Conservation (phyloP, 2,797 vertebrate species). For the Chloroceryle inda region DNA sequence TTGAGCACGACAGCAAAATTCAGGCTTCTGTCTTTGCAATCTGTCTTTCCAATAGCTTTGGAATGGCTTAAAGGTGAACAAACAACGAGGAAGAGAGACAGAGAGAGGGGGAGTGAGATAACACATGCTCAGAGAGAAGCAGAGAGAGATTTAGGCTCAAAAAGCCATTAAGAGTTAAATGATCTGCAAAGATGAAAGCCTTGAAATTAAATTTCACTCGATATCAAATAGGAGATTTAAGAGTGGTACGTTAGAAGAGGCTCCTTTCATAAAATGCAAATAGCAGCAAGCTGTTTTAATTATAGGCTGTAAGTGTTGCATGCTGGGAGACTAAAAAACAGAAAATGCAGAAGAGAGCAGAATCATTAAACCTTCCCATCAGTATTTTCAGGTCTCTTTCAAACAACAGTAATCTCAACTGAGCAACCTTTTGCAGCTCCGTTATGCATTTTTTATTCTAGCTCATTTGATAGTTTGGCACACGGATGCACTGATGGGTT, state of each 20-base stretch:
- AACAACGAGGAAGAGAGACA: constrained; percentile 11
- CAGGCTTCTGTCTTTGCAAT: constrained; percentile 56
- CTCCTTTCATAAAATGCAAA: constrained; percentile 56
- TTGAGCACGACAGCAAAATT: constrained; percentile 24
- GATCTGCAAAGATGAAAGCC: constrained; percentile 23
- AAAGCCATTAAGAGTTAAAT: constrained; percentile 42
- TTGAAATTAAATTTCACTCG: constrained; percentile 7
- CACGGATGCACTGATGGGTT: background rate
- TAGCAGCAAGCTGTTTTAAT: constrained; percentile 66
- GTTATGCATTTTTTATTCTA: background rate
- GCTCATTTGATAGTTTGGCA: background rate
- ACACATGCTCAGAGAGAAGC: background rate
- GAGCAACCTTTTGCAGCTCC: background rate
- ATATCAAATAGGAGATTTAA: constrained; percentile 30
- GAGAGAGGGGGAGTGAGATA: background rate
- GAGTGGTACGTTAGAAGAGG: constrained; percentile 13
- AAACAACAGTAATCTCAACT: background rate
- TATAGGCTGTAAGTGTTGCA: constrained; percentile 20
- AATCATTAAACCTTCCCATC: background rate
- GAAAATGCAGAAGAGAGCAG: background rate
- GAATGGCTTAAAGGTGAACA: constrained; percentile 57
- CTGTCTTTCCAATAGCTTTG: constrained; percentile 50
- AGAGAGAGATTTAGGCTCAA: background rate
- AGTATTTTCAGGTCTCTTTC: constrained; percentile 15
- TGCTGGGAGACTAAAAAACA: background rate